These are phyloP conservation scores for Temnothorax nylanderi DNA, from an alignment of 1,140 invertebrate species.

Conservation along the genomic window DNA sequence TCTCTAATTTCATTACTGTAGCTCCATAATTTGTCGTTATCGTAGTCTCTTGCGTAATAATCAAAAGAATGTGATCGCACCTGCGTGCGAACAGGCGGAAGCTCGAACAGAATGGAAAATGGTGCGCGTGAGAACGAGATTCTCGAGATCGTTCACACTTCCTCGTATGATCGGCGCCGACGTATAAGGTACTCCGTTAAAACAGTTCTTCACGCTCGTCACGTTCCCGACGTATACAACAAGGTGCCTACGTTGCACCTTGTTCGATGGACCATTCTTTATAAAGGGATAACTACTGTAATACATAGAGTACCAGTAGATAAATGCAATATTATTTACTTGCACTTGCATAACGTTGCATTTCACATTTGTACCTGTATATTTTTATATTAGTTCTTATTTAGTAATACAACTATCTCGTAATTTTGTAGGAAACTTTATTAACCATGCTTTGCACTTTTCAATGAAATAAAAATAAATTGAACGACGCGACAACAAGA, in stretches of 20 bases:
- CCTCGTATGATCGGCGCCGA: conserved; percentile 50
- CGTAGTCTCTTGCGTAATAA: background rate
- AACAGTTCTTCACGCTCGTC: conserved; percentile 27
- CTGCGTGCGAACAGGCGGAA: conserved; percentile 38
- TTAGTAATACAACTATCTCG: background rate
- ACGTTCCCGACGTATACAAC: background rate
- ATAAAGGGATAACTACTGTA: background rate
- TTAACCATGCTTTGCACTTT: background rate
- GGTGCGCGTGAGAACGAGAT: conserved; percentile 60
- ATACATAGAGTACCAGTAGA: background rate
- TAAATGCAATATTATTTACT: background rate
- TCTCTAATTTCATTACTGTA: background rate
- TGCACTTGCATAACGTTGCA: background rate
- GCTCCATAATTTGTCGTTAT: background rate
- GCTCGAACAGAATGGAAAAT: conserved; percentile 48
- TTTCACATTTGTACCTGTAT: background rate
- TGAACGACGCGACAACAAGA: too few relatives aligned
- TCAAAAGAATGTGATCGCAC: conserved; percentile 13
- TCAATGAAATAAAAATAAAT: background rate
- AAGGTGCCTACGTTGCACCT: background rate
- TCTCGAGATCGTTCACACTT: conserved; percentile 60
- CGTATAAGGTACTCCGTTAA: conserved; percentile 50
- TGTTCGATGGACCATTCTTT: background rate
- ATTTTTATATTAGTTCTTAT: background rate
- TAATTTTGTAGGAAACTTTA: background rate